Base-by-base conservation (phyloP, 2,113 vertebrate species). In the Phyllostomus hastatus region DNA sequence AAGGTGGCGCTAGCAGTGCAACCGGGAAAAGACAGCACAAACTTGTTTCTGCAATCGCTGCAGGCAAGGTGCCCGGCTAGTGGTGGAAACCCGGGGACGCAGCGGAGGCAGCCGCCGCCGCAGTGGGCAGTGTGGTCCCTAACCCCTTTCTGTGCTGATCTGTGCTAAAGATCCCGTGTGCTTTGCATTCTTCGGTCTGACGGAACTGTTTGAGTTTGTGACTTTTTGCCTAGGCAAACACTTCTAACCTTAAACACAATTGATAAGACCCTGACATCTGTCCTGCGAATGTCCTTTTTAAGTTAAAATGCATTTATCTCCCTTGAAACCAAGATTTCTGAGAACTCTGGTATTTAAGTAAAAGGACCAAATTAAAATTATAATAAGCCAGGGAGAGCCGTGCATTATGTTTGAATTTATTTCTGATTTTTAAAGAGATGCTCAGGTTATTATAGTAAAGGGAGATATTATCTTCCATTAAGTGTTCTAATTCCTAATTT, bases 131-230 rank as follows among this genome's bases (percentile, higher is more conserved):
- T 31, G 7, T 7, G 70, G 31, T 41, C 35, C 15, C 7, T 1
- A 1, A 6, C 4, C 0, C 7, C 6, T 2, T 52, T 38, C 38
- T 31, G 41, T 61, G 14, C 31, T 0, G 1, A 41, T 35, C 59
- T 59, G 19, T 31, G 15, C 11, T 67, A 24, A 88, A 83, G 10
- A 73, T 31, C 3, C 4, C 38, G 1, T 6, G 35, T 35, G 6
- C 9, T 6, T 38, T 94, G 87, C 41, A 57, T 61, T 95, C 14
- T 75, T 61, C 35, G 35, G 3, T 31, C 3, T 2, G 50, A 72
- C 1, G 22, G 4, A 61, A 38, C 41, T 46, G 10, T 54, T 92
- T 90, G 28, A 64, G 35, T 75, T 61, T 28, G 52, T 73, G 11
- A 57, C 9, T 79, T 24, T 89, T 38, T 70, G 5, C 28, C 3